phyloP scores from a whole-genome alignment of 2,888 invertebrate genomes.

The Caenorhabditis becei region DNA sequence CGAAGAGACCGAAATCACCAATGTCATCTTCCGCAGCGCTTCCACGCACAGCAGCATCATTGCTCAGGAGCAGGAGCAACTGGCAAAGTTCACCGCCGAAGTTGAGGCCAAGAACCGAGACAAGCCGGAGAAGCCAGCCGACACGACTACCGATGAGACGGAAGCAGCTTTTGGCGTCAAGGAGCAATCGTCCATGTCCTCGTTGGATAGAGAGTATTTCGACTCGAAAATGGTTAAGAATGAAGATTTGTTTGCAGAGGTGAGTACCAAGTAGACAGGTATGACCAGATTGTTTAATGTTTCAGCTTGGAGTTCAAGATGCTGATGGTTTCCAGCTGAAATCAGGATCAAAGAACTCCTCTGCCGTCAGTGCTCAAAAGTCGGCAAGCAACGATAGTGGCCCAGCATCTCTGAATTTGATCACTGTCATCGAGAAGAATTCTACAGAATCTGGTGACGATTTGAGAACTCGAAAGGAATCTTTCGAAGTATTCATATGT shows the following conservation, averaged over 20 bases:
- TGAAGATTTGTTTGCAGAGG: conserved; percentile 50
- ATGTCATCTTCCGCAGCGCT: conserved; percentile 57
- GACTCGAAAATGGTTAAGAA: conserved; percentile 38
- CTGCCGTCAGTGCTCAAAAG: background rate
- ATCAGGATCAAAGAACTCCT: conserved; percentile 13
- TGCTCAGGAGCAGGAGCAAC: conserved; percentile 38
- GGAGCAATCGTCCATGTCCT: conserved; percentile 56
- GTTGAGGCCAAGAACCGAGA: conserved; percentile 28
- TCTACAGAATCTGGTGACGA: background rate
- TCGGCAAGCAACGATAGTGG: conserved; percentile 32
- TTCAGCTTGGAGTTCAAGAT: conserved; percentile 48
- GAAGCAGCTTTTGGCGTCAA: conserved; percentile 53
- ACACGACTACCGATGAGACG: conserved; percentile 20
- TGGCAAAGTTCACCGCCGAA: conserved; percentile 55
- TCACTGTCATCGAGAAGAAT: conserved; percentile 44
- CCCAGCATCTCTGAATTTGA: conserved; percentile 11
- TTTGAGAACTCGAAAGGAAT: conserved; percentile 15
- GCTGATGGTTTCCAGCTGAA: conserved; percentile 53
- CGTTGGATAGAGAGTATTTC: conserved; percentile 57
- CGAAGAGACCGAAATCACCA: conserved; percentile 38
- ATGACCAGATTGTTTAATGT: background rate
- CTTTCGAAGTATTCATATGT: conserved; percentile 34
- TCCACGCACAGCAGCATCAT: conserved; percentile 54
- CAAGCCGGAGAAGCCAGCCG: background rate
- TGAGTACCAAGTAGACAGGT: background rate